These are phyloP conservation scores for Morpho achilles DNA, from an alignment of 2,888 invertebrate genomes.

Conservation along the genomic window DNA sequence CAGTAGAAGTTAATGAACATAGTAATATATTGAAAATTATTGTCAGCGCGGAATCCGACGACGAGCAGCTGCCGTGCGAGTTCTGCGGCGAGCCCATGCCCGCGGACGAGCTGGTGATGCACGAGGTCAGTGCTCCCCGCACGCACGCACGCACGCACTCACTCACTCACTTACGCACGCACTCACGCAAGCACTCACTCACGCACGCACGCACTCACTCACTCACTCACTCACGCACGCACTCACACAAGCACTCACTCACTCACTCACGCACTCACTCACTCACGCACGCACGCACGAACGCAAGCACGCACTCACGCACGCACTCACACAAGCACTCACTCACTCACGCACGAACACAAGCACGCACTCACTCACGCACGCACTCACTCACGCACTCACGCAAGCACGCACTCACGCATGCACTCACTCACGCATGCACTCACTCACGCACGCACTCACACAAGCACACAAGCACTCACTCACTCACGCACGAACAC, in stretches of 20 bases:
- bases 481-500: background rate
- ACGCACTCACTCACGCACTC: background rate
- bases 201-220: background rate
- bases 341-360: background rate
- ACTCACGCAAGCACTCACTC: background rate
- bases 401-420: background rate
- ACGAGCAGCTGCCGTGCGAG: conserved; percentile 78
- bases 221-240: no score
- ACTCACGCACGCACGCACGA: background rate
- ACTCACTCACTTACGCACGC: no score
- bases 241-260: no score
- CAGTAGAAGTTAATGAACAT: no score
- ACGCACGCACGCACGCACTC: background rate
- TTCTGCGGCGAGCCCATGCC: conserved; percentile 76
- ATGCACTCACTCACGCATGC: background rate
- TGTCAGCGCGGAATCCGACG: background rate
- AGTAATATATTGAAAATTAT: no score
- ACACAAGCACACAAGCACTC: no score
- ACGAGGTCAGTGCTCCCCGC: conserved; percentile 53
- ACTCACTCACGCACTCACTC: background rate
- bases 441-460: background rate
- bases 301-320: background rate
- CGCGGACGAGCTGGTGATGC: conserved; percentile 71
- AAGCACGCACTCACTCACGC: background rate
- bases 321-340: no score